phyloP scores from a whole-genome alignment of 2,797 vertebrate genomes.

The Astyanax mexicanus region DNA sequence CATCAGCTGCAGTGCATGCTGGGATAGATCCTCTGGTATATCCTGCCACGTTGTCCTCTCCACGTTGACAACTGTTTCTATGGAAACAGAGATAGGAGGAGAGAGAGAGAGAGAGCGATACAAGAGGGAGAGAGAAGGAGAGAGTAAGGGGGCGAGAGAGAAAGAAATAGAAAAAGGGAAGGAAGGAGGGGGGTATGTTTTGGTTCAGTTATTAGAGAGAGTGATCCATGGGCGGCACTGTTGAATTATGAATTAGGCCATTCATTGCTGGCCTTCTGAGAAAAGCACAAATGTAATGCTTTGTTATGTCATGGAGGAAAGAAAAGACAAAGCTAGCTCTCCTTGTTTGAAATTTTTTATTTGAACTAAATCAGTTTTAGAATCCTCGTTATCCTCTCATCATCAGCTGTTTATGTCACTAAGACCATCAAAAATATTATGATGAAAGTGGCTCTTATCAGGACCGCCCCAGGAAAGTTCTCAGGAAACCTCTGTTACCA shows the following conservation, averaged over 20 bases:
- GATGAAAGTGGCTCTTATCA: too few species aligned
- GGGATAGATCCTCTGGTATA: constrained; percentile 58
- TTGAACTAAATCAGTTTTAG: not conserved
- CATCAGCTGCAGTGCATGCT: constrained; percentile 50
- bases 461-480: too few species aligned
- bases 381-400: too few species aligned
- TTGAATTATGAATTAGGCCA: constrained; percentile 43
- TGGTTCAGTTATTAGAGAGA: constrained; percentile 30
- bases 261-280: constrained; percentile 13
- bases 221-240: constrained; percentile 35
- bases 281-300: constrained; percentile 1
- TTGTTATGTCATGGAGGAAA: not conserved
- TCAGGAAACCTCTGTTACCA: too few species aligned
- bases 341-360: not conserved
- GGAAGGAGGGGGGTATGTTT: constrained; percentile 9
- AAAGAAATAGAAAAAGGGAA: not conserved
- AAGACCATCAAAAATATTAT: too few species aligned
- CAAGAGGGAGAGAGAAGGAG: not conserved
- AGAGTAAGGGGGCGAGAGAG: constrained; percentile 12
- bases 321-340: not conserved
- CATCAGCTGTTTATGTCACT: too few species aligned
- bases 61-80: constrained; percentile 58
- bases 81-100: constrained; percentile 56
- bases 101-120: constrained; percentile 5
- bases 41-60: constrained; percentile 54